phyloP scores from a whole-genome alignment of 2,113 vertebrate genomes.

The Hirundichthys speculiger region DNA sequence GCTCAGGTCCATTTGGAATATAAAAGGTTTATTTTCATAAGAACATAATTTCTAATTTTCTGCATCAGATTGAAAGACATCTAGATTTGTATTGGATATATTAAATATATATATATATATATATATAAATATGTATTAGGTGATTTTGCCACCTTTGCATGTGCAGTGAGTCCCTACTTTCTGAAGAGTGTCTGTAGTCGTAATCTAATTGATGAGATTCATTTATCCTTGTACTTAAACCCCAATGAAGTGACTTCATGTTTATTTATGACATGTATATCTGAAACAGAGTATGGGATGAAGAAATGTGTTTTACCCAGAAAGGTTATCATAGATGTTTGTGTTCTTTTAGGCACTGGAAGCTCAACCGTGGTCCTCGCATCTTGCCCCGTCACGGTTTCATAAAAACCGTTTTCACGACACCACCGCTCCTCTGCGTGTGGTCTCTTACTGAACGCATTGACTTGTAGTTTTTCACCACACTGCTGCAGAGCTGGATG shows the following conservation, averaged over 20 bases:
- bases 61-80: conserved; percentile 43
- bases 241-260: too few species aligned
- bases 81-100: conserved; percentile 64
- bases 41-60: conserved; percentile 62
- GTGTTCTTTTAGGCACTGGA: conserved; percentile 43
- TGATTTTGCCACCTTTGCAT: conserved; percentile 49
- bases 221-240: too few species aligned
- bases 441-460: neutral
- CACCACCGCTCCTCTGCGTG: neutral
- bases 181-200: conserved; percentile 17
- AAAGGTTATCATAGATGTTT: conserved; percentile 23
- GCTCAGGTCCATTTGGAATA: conserved; percentile 75
- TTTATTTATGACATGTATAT: neutral
- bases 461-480: neutral
- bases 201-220: neutral
- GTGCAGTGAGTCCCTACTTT: conserved; percentile 11
- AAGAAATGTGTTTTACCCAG: conserved; percentile 34
- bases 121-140: conserved; percentile 1
- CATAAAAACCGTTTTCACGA: neutral
- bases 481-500: neutral
- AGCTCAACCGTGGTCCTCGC: conserved; percentile 39
- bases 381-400: conserved; percentile 21
- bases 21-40: conserved; percentile 75
- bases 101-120: conserved; percentile 32
- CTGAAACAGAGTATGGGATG: conserved; percentile 11